phyloP scores from a whole-genome alignment of 2,888 invertebrate genomes.

The Notodonta ziczac region DNA sequence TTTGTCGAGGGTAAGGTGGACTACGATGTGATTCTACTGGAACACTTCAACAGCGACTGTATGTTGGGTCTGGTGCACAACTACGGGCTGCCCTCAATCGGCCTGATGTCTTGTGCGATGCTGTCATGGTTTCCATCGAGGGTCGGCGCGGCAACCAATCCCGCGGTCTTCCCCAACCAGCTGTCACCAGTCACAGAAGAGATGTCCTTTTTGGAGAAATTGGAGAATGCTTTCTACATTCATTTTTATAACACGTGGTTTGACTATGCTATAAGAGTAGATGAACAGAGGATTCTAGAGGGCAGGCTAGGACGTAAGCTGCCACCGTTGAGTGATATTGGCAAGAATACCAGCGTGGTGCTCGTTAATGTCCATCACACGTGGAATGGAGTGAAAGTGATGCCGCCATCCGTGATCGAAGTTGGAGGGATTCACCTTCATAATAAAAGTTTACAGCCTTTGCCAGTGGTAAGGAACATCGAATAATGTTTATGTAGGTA shows the following conservation, averaged over 20 bases:
- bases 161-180: conserved; percentile 64
- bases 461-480: conserved; percentile 44
- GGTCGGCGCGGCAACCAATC: conserved; percentile 68
- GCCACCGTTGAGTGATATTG: conserved; percentile 63
- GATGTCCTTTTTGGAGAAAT: conserved; percentile 68
- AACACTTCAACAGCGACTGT: conserved; percentile 79
- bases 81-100: conserved; percentile 67
- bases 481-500: not conserved
- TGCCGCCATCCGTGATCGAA: conserved; percentile 76
- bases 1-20: conserved; percentile 53
- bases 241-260: conserved; percentile 46
- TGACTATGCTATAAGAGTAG: conserved; percentile 44
- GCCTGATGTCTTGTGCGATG: conserved; percentile 63
- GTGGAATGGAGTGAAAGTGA: conserved; percentile 65
- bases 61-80: conserved; percentile 70
- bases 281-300: conserved; percentile 58
- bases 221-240: conserved; percentile 67
- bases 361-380: conserved; percentile 76
- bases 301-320: conserved; percentile 56
- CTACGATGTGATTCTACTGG: conserved; percentile 78
- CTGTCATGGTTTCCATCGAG: conserved; percentile 66
- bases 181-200: conserved; percentile 51
- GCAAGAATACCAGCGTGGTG: conserved; percentile 70
- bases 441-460: conserved; percentile 39
- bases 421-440: conserved; percentile 81